phyloP scores from a whole-genome alignment of 2,113 vertebrate species.

The Pheucticus melanocephalus region DNA sequence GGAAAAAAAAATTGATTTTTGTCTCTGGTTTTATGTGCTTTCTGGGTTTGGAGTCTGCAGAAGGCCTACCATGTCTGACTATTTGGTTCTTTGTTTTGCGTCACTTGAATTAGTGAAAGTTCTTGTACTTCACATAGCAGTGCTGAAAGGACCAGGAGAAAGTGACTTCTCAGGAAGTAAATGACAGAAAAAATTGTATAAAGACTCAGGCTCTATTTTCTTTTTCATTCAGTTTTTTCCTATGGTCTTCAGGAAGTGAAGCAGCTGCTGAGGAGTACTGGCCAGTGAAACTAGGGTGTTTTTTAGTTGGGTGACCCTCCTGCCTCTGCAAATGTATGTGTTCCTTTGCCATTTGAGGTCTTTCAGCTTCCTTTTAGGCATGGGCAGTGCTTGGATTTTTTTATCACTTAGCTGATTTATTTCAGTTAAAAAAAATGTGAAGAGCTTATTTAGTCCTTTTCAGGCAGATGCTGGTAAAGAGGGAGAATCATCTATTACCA shows the following conservation, averaged over 20 bases:
- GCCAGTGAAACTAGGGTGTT: background rate
- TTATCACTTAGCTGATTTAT: background rate
- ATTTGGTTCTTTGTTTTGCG: background rate
- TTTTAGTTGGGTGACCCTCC: background rate
- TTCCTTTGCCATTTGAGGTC: background rate
- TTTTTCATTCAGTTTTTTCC: background rate
- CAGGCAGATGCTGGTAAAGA: background rate
- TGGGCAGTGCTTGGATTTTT: background rate
- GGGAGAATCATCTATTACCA: background rate
- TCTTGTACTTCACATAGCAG: background rate
- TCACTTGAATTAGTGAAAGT: background rate
- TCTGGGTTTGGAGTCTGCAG: background rate
- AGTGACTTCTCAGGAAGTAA: background rate
- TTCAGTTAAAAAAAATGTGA: background rate
- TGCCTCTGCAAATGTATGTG: background rate
- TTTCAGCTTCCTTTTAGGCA: background rate
- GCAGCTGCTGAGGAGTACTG: background rate
- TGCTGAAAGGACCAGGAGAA: background rate
- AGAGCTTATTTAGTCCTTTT: background rate
- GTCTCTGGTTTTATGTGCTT: background rate
- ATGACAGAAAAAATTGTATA: background rate
- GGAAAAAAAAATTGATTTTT: background rate
- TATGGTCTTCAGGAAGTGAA: background rate
- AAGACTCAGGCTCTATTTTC: background rate
- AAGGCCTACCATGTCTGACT: background rate